phyloP scores from a whole-genome alignment of 2,113 vertebrate species.

The Neotragus pygmaeus region DNA sequence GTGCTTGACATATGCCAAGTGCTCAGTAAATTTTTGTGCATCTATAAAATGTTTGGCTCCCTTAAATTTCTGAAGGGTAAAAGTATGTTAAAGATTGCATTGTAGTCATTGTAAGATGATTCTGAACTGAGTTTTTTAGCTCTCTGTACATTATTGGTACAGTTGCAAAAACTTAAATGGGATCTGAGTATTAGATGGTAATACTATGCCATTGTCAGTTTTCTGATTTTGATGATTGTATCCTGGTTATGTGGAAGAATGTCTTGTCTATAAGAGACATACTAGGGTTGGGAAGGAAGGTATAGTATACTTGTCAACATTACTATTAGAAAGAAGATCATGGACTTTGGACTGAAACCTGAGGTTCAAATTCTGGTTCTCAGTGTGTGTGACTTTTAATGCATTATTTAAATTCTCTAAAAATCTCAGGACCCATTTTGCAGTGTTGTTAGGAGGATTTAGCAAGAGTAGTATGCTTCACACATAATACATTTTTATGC shows the following conservation, averaged over 20 bases:
- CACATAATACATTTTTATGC: neutral
- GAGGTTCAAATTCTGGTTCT: neutral
- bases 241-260: neutral
- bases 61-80: slow-evolving; percentile 17
- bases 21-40: slow-evolving; percentile 6
- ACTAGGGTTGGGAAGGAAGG: neutral
- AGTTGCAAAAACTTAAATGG: neutral
- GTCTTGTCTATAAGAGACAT: neutral
- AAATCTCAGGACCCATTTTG: neutral
- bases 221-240: neutral
- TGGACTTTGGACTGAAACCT: neutral
- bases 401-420: slow-evolving; percentile 19
- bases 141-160: neutral
- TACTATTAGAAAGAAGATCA: neutral
- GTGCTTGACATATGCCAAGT: neutral
- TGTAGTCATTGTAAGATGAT: neutral
- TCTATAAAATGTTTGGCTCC: neutral
- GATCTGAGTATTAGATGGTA: neutral
- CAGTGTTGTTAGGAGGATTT: neutral
- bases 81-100: neutral
- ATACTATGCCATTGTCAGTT: neutral
- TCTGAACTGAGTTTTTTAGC: neutral
- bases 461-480: neutral
- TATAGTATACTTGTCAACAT: neutral
- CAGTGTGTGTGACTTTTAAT: neutral